Conservation (phyloP, 2,888 invertebrate genomes). For the Tricholauxania praeusta region DNA sequence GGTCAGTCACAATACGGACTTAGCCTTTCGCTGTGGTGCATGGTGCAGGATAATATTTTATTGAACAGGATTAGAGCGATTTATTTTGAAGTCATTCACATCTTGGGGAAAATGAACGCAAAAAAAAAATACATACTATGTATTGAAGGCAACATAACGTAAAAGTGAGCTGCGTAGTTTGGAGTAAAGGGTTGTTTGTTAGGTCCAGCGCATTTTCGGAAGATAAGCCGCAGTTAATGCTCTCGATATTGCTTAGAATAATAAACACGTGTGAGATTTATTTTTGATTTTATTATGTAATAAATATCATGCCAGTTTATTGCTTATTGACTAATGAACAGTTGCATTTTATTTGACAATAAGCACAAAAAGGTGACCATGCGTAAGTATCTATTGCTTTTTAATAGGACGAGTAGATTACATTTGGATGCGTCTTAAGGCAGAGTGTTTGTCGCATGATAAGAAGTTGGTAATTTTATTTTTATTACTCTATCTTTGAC, state of each 20-base stretch:
- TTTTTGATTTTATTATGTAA: slow-evolving; percentile 28
- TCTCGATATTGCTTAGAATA: neutral
- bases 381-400: too few species aligned
- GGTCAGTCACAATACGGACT: neutral
- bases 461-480: too few species aligned
- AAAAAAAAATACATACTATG: too few species aligned
- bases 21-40: neutral
- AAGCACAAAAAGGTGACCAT: too few species aligned
- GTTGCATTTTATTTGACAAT: too few species aligned
- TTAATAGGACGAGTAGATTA: too few species aligned
- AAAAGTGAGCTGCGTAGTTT: neutral
- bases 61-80: slow-evolving; percentile 38
- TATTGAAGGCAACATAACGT: neutral
- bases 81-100: slow-evolving; percentile 17
- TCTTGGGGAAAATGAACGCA: neutral
- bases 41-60: slow-evolving; percentile 35
- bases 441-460: too few species aligned
- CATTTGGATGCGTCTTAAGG: too few species aligned
- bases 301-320: slow-evolving; percentile 12
- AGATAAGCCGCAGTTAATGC: slow-evolving; percentile 25
- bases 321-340: slow-evolving; percentile 1
- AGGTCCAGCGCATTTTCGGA: neutral
- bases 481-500: too few species aligned
- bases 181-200: neutral
- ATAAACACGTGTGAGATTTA: slow-evolving; percentile 33